Evolutionary conservation across 2,113 vertebrate species (phyloP).

Genomic region (Caracal caracal): DNA sequence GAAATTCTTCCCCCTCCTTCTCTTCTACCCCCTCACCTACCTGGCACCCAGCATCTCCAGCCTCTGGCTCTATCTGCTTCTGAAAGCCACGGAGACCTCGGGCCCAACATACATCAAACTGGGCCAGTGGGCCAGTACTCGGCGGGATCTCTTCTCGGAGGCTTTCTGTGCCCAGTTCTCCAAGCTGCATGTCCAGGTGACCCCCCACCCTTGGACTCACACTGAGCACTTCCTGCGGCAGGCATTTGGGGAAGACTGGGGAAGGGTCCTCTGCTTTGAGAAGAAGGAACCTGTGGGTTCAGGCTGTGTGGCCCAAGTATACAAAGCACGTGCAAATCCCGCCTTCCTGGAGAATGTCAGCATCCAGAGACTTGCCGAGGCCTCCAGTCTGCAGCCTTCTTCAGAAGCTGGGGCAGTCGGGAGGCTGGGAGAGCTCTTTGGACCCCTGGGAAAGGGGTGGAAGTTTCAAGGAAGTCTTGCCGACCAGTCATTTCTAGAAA

Average conservation of each 20-base stretch:
- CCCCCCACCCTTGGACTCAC: constrained; percentile 92
- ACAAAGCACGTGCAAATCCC: constrained; percentile 90
- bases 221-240: constrained; percentile 89
- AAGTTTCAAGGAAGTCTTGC: constrained; percentile 64
- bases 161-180: constrained; percentile 93
- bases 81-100: constrained; percentile 92
- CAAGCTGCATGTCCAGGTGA: constrained; percentile 91
- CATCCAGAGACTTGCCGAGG: constrained; percentile 75
- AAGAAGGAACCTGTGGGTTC: constrained; percentile 93
- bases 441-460: constrained; percentile 74
- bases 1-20: constrained; percentile 92
- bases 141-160: constrained; percentile 93
- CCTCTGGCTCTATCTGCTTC: constrained; percentile 90
- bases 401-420: constrained; percentile 88
- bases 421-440: constrained; percentile 80
- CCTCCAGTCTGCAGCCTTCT: constrained; percentile 79
- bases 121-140: constrained; percentile 97
- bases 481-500: constrained; percentile 67
- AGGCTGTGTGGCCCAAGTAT: constrained; percentile 96
- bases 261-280: constrained; percentile 87
- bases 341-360: constrained; percentile 82
- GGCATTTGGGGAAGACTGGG: constrained; percentile 93
- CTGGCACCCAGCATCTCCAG: constrained; percentile 82
- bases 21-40: constrained; percentile 90
- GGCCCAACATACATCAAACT: constrained; percentile 96